Evolutionary conservation across 2,113 vertebrate species (phyloP), one percentile per base, ranked within the genome.

Genomic region (Melanotaenia duboulayi): DNA sequence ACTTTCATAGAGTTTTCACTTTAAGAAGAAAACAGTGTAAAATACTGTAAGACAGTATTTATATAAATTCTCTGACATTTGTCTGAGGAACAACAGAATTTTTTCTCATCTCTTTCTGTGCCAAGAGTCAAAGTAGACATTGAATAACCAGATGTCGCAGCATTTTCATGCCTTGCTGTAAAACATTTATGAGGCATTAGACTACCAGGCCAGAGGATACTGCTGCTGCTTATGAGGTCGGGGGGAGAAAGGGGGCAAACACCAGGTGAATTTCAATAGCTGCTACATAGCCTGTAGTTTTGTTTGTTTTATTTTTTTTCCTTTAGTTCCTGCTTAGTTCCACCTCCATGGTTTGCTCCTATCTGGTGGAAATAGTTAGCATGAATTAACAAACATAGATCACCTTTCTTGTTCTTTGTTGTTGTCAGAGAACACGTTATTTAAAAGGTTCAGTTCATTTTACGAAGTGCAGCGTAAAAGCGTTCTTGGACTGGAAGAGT

Each of bases 161-260:
- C 80, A 70, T 75, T 65, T 88, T 89, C 87, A 89, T 83, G 83
- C 71, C 55, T 82, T 37, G 76, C 82, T 37, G 85, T 91, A 83
- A 89, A 93, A 88, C 81, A 84, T 93, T 90, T 87, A 92, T 87
- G 87, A 92, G 85, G 89, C 68, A 81, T 90, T 84, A 87, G 76
- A 62, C 70, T 48, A 59, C 60, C 39, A 32, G 67, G 81, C 74
- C 81, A 83, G 66, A 72, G 76, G 75, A 81, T 50, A 64, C 42
- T 44, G 68, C 71, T 64, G 58, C 64, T 79, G 65, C 59, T 81
- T 71, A 78, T 64, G 65, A 82, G 71, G 78, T 75, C 64, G 75
- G 69, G 71, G 72, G 79, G 68, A 24, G 52, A 25, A n/a, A 6
- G 59, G 52, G 64, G 49, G 23, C 14, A 19, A 19, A 70, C 50